Evolutionary conservation across 2,797 vertebrate species (phyloP).

Genomic region (Sphenodon punctatus): DNA sequence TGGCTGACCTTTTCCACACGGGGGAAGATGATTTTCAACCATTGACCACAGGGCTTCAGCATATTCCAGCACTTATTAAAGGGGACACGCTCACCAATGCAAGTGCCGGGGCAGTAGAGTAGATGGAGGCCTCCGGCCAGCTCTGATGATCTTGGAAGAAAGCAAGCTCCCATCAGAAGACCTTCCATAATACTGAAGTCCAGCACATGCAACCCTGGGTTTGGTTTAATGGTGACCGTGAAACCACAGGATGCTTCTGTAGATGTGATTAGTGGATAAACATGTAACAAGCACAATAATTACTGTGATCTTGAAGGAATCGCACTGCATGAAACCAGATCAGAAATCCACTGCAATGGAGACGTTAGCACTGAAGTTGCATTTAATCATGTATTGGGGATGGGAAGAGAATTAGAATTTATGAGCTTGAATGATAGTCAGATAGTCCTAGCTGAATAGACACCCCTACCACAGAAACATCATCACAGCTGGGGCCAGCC

Average conservation of each 20-base stretch:
- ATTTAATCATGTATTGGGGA: not conserved
- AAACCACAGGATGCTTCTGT: conserved; percentile 52
- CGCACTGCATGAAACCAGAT: not conserved
- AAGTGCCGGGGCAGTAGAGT: not conserved
- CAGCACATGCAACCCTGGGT: not conserved
- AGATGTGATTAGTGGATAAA: not conserved
- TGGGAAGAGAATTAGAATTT: not conserved
- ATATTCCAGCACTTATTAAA: not conserved
- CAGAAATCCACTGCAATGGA: not conserved
- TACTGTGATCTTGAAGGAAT: not conserved
- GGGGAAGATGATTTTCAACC: not conserved
- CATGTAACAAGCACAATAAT: not conserved
- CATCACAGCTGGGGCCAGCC: not conserved
- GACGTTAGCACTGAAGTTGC: not conserved
- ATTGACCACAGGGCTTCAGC: accelerated
- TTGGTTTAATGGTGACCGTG: not conserved
- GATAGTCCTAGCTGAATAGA: not conserved
- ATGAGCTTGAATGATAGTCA: too few species aligned
- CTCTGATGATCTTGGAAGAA: not conserved
- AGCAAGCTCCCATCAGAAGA: not conserved
- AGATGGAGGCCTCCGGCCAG: not conserved
- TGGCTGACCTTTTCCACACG: accelerated
- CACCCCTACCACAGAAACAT: not conserved
- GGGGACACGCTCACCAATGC: not conserved
- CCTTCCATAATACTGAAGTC: not conserved